Evolutionary conservation across 2,113 vertebrate genomes (phyloP).

Genomic region (Cranoglanis bouderius): DNA sequence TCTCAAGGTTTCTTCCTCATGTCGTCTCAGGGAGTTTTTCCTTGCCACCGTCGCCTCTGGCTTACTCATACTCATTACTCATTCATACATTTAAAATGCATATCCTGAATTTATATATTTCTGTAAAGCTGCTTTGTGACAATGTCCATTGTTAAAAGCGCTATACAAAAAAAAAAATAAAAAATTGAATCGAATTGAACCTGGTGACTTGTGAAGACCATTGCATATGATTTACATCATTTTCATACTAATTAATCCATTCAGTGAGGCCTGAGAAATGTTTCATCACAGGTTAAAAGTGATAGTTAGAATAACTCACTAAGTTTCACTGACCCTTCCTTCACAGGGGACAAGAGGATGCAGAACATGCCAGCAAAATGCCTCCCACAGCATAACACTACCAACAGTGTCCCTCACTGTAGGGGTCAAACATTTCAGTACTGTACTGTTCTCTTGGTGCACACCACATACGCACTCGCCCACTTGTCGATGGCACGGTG

Average conservation of each 20-base stretch:
- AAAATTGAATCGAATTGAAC: too few species aligned
- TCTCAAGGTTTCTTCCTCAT: too few species aligned
- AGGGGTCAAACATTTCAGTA: neutral
- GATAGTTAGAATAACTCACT: neutral
- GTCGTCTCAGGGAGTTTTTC: too few species aligned
- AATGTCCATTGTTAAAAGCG: too few species aligned
- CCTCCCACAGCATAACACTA: neutral
- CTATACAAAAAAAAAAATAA: too few species aligned
- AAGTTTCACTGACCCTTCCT: neutral
- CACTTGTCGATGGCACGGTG: neutral
- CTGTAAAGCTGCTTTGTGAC: too few species aligned
- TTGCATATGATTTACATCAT: neutral
- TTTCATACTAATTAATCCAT: neutral
- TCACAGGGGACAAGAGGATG: neutral
- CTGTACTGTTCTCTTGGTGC: neutral
- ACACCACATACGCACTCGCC: constrained; percentile 5
- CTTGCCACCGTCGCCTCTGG: too few species aligned
- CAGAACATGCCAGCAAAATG: neutral
- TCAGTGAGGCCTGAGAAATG: neutral
- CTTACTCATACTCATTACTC: too few species aligned
- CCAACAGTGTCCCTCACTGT: neutral
- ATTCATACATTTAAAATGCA: too few species aligned
- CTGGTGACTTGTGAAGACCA: neutral
- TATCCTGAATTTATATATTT: too few species aligned
- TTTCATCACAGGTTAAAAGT: neutral